Conservation (phyloP, 2,888 invertebrate genomes). For the Coleophora flavipennella region DNA sequence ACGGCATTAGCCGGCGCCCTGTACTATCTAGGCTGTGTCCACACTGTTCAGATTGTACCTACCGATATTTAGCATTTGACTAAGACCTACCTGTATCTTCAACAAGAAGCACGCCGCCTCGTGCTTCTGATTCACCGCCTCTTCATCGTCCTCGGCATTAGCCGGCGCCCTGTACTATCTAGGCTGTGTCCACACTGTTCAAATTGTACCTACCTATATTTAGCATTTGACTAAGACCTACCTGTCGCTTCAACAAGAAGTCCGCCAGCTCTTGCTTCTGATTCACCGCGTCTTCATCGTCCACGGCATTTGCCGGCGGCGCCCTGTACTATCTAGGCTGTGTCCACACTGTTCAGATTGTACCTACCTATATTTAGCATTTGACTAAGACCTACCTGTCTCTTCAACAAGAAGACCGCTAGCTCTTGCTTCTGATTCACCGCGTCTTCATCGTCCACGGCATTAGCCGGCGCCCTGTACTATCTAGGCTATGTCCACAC, state of each 20-base stretch:
- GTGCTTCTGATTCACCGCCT: constrained; percentile 45
- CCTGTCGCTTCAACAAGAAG: constrained; percentile 69
- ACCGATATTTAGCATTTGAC: too few species aligned
- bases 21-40: too few species aligned
- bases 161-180: constrained; percentile 33
- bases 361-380: too few species aligned
- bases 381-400: constrained; percentile 53
- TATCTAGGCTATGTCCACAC: too few species aligned
- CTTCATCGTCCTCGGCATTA: constrained; percentile 28
- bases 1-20: constrained; percentile 26
- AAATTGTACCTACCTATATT: too few species aligned
- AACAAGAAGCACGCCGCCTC: constrained; percentile 70
- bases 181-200: too few species aligned
- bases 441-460: constrained; percentile 27
- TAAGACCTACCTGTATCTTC: constrained; percentile 54
- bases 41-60: too few species aligned
- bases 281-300: constrained; percentile 27
- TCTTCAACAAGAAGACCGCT: constrained; percentile 66
- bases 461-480: constrained; percentile 31
- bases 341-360: too few species aligned
- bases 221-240: too few species aligned
- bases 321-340: too few species aligned
- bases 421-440: constrained; percentile 61
- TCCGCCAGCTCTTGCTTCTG: constrained; percentile 67
- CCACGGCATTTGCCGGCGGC: constrained; percentile 23